Conservation (phyloP, 2,797 vertebrate species). For the Scyliorhinus canicula region DNA sequence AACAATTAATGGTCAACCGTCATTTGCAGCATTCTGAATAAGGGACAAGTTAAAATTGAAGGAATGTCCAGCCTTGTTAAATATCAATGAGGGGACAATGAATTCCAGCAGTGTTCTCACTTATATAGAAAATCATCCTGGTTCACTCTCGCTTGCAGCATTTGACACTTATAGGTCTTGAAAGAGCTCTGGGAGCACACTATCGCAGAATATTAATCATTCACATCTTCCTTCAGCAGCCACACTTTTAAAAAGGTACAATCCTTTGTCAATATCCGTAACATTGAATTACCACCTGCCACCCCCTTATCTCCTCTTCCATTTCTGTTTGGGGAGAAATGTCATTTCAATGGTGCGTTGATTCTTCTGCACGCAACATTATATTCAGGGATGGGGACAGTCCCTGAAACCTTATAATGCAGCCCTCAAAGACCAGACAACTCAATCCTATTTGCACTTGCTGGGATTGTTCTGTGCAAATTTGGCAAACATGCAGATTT, state of each 20-base stretch:
- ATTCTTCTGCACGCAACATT: too few species aligned
- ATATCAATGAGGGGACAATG: background rate
- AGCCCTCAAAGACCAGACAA: background rate
- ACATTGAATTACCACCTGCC: background rate
- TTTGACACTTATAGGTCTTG: background rate
- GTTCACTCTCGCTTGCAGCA: background rate
- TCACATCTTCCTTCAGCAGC: background rate
- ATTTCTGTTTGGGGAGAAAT: background rate
- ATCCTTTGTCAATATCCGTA: background rate
- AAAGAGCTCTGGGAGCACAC: background rate
- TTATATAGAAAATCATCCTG: background rate
- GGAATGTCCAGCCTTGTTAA: background rate
- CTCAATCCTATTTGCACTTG: background rate
- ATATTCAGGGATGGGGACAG: background rate
- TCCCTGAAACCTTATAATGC: background rate
- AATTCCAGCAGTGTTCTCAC: background rate
- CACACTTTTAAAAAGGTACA: background rate
- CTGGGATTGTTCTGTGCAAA: background rate
- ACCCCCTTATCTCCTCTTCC: background rate
- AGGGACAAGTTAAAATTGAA: conserved; percentile 19
- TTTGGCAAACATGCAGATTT: background rate
- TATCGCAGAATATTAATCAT: background rate
- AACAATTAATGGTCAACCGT: background rate
- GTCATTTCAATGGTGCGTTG: background rate
- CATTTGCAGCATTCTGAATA: background rate